phyloP scores from a whole-genome alignment of 2,888 invertebrate genomes.

The Sphaerophoria taeniata region DNA sequence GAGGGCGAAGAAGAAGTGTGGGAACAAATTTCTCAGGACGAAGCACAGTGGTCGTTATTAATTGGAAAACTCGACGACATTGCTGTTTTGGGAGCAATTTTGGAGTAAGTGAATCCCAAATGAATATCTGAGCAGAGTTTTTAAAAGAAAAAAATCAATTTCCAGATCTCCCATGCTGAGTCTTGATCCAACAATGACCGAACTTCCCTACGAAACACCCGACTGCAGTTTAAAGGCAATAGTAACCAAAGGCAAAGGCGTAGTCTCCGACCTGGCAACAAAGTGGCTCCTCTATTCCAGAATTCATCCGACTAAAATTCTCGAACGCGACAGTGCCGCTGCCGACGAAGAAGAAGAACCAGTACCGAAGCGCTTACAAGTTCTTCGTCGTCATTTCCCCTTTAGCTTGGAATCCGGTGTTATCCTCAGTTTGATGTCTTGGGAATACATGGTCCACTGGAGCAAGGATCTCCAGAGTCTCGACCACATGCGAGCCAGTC shows the following conservation, averaged over 20 bases:
- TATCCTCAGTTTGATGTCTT: slow-evolving; percentile 92
- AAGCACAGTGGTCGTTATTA: slow-evolving; percentile 93
- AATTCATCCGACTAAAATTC: slow-evolving; percentile 86
- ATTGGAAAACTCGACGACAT: slow-evolving; percentile 95
- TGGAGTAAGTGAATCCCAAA: slow-evolving; percentile 84
- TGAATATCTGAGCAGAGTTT: neutral
- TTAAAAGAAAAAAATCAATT: neutral
- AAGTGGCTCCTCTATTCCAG: slow-evolving; percentile 92
- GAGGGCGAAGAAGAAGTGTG: slow-evolving; percentile 87
- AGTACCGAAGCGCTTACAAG: slow-evolving; percentile 86
- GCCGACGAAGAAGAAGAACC: slow-evolving; percentile 78
- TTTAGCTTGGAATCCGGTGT: slow-evolving; percentile 91
- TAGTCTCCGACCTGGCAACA: slow-evolving; percentile 94
- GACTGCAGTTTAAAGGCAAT: slow-evolving; percentile 88
- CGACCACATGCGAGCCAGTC: slow-evolving; percentile 87
- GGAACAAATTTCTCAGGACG: slow-evolving; percentile 93
- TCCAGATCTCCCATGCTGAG: slow-evolving; percentile 78
- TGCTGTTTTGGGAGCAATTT: slow-evolving; percentile 87
- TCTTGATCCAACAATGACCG: slow-evolving; percentile 83
- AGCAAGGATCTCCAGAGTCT: slow-evolving; percentile 89
- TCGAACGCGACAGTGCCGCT: slow-evolving; percentile 78
- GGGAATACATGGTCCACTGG: slow-evolving; percentile 96
- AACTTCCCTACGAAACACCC: slow-evolving; percentile 84
- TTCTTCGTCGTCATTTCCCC: slow-evolving; percentile 91
- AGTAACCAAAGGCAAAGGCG: slow-evolving; percentile 88